Percentiles rank a stretch among this genome's conserved stretches.
phyloP scores from a whole-genome alignment of 2,797 vertebrate genomes.

The Gobio occitaniae region DNA sequence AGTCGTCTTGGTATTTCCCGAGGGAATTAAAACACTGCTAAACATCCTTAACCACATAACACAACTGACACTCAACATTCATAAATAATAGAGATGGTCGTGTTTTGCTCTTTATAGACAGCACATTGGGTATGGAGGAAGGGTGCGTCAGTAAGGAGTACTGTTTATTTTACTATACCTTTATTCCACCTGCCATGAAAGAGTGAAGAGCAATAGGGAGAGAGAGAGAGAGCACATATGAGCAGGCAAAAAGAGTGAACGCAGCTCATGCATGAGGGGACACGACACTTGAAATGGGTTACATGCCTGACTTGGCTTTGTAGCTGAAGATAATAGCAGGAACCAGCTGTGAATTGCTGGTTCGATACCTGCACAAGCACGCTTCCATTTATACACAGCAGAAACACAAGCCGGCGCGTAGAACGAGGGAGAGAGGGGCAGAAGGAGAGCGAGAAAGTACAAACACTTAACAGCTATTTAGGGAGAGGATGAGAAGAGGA shows the following conservation, averaged over 20 bases:
- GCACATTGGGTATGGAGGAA: background rate
- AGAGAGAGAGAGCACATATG: background rate
- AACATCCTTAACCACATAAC: slow-evolving; percentile 20
- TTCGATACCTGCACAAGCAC: slow-evolving; percentile 57
- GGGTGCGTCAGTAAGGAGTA: slow-evolving; percentile 3
- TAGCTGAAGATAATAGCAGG: slow-evolving; percentile 64
- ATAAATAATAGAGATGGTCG: slow-evolving; percentile 27
- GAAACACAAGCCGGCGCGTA: slow-evolving; percentile 41
- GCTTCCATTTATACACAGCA: slow-evolving; percentile 56
- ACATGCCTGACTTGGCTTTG: slow-evolving; percentile 65
- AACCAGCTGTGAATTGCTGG: slow-evolving; percentile 65
- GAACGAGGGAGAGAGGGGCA: background rate
- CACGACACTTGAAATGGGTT: slow-evolving; percentile 66
- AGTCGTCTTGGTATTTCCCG: background rate
- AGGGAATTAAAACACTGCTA: slow-evolving; percentile 20
- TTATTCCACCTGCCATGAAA: slow-evolving; percentile 33
- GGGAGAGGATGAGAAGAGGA: background rate
- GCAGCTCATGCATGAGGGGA: slow-evolving; percentile 55
- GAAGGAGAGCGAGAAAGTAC: slow-evolving; percentile 12
- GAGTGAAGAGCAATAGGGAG: background rate
- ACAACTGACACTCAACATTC: slow-evolving; percentile 13
- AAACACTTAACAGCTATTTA: slow-evolving; percentile 42
- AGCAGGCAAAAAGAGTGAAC: slow-evolving; percentile 31
- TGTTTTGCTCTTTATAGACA: slow-evolving; percentile 24
- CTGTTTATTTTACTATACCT: slow-evolving; percentile 23